phyloP scores from a whole-genome alignment of 1,140 invertebrate species.

The Rhyzopertha dominica region DNA sequence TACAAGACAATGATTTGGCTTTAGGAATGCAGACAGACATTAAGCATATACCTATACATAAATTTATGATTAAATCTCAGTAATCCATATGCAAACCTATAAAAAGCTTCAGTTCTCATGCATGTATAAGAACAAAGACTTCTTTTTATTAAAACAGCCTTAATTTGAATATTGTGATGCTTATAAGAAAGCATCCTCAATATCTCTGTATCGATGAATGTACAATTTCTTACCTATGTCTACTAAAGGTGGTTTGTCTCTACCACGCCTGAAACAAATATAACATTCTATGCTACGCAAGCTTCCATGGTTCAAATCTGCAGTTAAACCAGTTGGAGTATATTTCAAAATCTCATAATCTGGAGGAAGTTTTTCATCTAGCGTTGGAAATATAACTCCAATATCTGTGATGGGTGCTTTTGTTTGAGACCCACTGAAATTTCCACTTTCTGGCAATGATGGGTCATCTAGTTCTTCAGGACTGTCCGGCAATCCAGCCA shows the following conservation, averaged over 20 bases:
- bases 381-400: slow-evolving; percentile 82
- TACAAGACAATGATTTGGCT: too few relatives aligned
- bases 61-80: too few relatives aligned
- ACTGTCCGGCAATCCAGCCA: slow-evolving; percentile 86
- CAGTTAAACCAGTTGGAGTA: slow-evolving; percentile 80
- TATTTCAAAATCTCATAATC: slow-evolving; percentile 77
- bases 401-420: slow-evolving; percentile 93
- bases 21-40: too few relatives aligned
- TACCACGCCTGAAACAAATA: slow-evolving; percentile 85
- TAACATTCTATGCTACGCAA: slow-evolving; percentile 88
- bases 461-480: slow-evolving; percentile 75
- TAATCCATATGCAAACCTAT: too few relatives aligned
- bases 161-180: too few relatives aligned
- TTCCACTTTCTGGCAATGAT: slow-evolving; percentile 71
- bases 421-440: slow-evolving; percentile 64
- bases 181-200: too few relatives aligned
- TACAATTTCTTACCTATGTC: slow-evolving; percentile 93
- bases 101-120: too few relatives aligned
- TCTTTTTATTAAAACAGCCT: too few relatives aligned
- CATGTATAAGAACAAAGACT: too few relatives aligned
- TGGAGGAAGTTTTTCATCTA: slow-evolving; percentile 79
- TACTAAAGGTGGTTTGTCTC: slow-evolving; percentile 92
- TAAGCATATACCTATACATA: too few relatives aligned
- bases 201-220: too few relatives aligned
- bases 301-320: slow-evolving; percentile 96